These are phyloP conservation scores for Oceanodroma leucorhoa DNA, from an alignment of 2,797 vertebrate species.

Conservation along the genomic window DNA sequence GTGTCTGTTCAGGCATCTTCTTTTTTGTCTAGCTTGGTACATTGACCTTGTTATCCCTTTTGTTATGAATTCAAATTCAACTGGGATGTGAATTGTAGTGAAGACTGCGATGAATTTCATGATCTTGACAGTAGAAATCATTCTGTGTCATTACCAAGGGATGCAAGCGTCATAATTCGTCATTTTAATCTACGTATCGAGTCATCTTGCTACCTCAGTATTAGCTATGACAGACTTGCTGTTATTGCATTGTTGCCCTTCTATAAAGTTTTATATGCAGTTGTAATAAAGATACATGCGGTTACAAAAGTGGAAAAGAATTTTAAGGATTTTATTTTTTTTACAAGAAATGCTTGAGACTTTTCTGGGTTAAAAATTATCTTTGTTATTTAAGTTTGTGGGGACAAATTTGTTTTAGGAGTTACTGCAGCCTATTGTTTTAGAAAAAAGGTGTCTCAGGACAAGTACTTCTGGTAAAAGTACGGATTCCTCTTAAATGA, in stretches of 20 bases:
- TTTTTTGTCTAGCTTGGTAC: background rate
- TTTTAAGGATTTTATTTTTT: background rate
- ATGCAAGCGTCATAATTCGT: background rate
- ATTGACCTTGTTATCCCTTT: background rate
- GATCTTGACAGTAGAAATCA: background rate
- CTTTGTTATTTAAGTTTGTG: background rate
- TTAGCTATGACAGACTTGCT: background rate
- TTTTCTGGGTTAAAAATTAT: background rate
- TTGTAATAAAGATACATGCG: background rate
- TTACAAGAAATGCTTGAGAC: background rate
- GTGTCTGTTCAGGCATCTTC: background rate
- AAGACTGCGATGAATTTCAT: background rate
- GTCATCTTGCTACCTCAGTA: background rate
- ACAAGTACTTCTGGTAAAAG: background rate
- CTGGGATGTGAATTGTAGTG: background rate
- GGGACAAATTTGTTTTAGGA: background rate
- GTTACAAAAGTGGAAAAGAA: background rate
- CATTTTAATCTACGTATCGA: background rate
- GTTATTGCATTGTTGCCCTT: background rate
- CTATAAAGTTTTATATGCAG: background rate
- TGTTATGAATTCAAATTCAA: constrained; percentile 1
- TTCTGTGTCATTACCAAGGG: background rate
- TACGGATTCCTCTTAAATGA: background rate
- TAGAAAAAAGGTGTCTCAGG: background rate
- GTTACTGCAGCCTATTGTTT: background rate